Conservation (phyloP, 1,140 invertebrate genomes). For the Melanaphis sacchari region DNA sequence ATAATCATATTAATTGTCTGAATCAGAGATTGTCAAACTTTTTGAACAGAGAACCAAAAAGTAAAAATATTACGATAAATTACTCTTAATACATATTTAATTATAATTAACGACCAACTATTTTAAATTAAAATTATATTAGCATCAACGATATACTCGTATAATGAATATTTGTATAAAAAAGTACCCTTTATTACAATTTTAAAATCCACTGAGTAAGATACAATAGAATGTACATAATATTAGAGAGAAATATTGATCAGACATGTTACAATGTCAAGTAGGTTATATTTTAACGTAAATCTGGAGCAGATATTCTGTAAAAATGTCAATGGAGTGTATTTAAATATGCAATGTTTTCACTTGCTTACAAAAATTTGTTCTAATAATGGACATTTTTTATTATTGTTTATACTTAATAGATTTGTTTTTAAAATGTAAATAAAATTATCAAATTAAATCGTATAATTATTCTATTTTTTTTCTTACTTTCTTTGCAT, state of each 20-base stretch:
- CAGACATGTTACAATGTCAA: background rate
- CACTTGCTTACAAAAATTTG: background rate
- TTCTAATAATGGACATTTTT: background rate
- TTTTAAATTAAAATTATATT: background rate
- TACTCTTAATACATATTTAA: background rate
- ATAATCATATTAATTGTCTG: too few relatives aligned
- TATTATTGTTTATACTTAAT: background rate
- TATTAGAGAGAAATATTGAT: background rate
- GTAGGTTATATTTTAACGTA: background rate
- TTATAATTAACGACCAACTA: background rate
- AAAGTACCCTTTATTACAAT: background rate
- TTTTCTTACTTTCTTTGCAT: background rate
- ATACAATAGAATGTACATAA: background rate
- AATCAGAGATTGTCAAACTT: too few relatives aligned
- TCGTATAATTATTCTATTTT: background rate
- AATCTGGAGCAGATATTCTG: background rate
- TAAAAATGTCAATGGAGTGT: background rate
- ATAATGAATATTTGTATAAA: background rate
- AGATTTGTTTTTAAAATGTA: background rate
- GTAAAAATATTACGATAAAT: background rate
- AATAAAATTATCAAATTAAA: background rate
- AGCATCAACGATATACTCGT: background rate
- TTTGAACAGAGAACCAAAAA: too few relatives aligned
- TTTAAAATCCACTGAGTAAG: background rate
- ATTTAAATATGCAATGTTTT: background rate